Evolutionary conservation across 2,888 invertebrate genomes (phyloP), one percentile per base, ranked within the genome.

Genomic region (Oligia strigilis): DNA sequence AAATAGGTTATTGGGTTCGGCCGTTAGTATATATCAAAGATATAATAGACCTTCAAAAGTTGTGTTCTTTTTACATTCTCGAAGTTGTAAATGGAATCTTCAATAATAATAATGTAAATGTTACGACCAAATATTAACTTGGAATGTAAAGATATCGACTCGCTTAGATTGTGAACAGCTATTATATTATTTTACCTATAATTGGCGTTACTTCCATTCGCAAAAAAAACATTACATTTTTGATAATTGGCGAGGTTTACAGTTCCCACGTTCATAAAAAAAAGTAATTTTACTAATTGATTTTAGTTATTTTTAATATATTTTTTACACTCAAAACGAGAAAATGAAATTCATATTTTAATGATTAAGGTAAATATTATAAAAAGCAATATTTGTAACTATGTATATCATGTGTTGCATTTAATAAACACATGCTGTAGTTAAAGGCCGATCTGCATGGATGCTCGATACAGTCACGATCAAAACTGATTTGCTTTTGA

Each of bases 401-500:
- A 43, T 29, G 29, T 29, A 29, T 40, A 40, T 58, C 13, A 49
- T 14, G 40, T n/a, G 71, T 49, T 71, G 14, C 46, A 58, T 23
- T 23, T 13, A 46, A 66, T 29, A 67, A 60, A 74, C 14, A 74
- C 43, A 55, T 36, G 36, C n/a, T 74, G n/a, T 46, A 74, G 19
- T 23, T 75, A 13, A 60, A 60, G n/a, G 67, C 23, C 66, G 66
- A 36, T 74, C 19, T 52, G 52, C 66, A 67, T 67, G 36, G 29
- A 23, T 49, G 36, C 52, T 55, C 23, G 52, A 29, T 40, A 70
- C 73, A 55, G 36, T 75, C 40, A 80, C 29, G 36, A 64, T n/a
- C 8, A 46, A 71, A 71, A 71, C 17, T 75, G 29, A 55, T 75
- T 80, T 69, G 46, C 9, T 73, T 55, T 62, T 62, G 13, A 72